phyloP scores from a whole-genome alignment of 2,888 invertebrate species.

The Meiosimyza platycephala region DNA sequence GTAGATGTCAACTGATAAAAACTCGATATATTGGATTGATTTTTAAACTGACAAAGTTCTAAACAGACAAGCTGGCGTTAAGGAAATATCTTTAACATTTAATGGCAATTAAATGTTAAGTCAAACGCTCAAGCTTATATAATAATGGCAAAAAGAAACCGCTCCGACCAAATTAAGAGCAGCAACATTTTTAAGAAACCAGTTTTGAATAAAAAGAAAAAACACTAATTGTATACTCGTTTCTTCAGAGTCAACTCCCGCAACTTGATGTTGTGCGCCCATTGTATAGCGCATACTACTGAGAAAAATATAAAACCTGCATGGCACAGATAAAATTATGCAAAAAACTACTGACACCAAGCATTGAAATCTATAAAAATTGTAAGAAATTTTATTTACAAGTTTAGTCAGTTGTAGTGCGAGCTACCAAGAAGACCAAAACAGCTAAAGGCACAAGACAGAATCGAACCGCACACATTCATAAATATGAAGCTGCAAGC shows the following conservation, averaged over 20 bases:
- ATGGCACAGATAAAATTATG: too few species aligned
- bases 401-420: conserved; percentile 48
- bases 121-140: too few species aligned
- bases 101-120: too few species aligned
- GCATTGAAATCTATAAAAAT: conserved; percentile 44
- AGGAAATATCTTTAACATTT: too few species aligned
- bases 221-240: not conserved
- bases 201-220: conserved; percentile 5
- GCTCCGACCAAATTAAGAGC: too few species aligned
- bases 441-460: conserved; percentile 2
- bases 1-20: too few species aligned
- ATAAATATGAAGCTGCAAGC: conserved; percentile 54
- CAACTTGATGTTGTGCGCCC: not conserved
- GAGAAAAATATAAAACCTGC: too few species aligned
- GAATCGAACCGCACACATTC: not conserved
- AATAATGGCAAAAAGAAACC: too few species aligned
- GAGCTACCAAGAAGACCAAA: conserved; percentile 41
- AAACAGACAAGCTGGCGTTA: too few species aligned
- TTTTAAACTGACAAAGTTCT: too few species aligned
- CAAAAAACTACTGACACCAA: too few species aligned
- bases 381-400: conserved; percentile 51
- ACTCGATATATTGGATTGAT: too few species aligned
- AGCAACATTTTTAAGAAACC: conserved; percentile 19
- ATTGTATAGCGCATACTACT: not conserved
- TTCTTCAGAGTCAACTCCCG: conserved; percentile 26